Evolutionary conservation across 2,113 vertebrate species (phyloP).

Genomic region (Mobula hypostoma): DNA sequence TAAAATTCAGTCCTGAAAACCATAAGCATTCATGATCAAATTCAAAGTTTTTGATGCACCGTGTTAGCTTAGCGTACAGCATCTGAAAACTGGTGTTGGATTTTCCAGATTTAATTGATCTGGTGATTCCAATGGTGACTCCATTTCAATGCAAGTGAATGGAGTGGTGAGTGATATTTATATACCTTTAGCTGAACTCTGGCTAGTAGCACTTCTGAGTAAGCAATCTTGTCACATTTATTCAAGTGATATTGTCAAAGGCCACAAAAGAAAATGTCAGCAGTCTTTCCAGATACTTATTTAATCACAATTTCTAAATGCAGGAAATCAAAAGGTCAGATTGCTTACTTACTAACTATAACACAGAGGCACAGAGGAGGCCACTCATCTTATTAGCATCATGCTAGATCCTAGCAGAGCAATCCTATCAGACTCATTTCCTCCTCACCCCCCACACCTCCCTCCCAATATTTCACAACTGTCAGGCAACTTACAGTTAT

Average conservation of each 20-base stretch:
- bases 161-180: background rate
- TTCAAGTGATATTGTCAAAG: background rate
- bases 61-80: background rate
- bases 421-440: no score
- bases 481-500: no score
- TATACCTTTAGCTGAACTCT: background rate
- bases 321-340: background rate
- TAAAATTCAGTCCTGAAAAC: background rate
- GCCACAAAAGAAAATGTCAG: background rate
- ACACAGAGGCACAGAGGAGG: no score
- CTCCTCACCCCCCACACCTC: no score
- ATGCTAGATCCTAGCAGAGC: no score
- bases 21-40: background rate
- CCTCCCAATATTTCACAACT: no score
- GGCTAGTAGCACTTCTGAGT: background rate
- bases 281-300: background rate
- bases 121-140: background rate
- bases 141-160: background rate
- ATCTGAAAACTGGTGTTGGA: background rate
- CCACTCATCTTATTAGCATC: no score
- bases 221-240: background rate
- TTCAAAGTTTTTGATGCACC: background rate
- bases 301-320: background rate
- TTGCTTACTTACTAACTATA: no score
- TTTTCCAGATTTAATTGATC: background rate